Evolutionary conservation across 2,888 invertebrate genomes (phyloP), one percentile per base, ranked within the genome.

Genomic region (Netelia virgata): DNA sequence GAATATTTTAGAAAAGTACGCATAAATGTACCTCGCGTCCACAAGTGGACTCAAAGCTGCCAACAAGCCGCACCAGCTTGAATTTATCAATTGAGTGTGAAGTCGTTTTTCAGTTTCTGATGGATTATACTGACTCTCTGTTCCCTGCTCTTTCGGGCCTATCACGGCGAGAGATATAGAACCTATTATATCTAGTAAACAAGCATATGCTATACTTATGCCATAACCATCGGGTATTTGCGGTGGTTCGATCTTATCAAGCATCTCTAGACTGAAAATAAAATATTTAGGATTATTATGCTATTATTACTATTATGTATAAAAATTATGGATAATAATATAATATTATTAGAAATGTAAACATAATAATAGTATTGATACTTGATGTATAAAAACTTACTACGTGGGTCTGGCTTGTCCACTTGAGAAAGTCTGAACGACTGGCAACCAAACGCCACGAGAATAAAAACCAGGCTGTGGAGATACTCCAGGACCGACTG

Each of bases 151-250:
- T 83, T 94, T 94, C 0, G 95, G 94, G 61, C 96, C 95, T 90
- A 96, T 95, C 84, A 97, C 96, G 28, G 96, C 96, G 89, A 96
- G 95, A 53, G 97, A 96, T 88, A 97, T 96, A 9, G 97, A 98
- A 8, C 98, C 95, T 73, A 99, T 97, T 87, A 98, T 97, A 93
- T 99, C 99, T 92, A 99, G 95, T 61, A 99, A 95, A 92, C 98
- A 98, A 3, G 98, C 97, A 94, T 98, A 99, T 0, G 99, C 98
- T 57, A 99, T 96, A 0, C 99, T 99, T 83, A 99, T 97, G 3
- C 99, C 98, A 94, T 99, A 99, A 0, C 99, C 99, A 87, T 99
- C 99, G n/a, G 98, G 98, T 87, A 99, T 97, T 11, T 95, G 94
- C 0, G 99, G 99, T 8, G 99, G 98, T 90, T 99, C 99, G 18